phyloP scores from a whole-genome alignment of 1,140 invertebrate species.

The Lerema accius region DNA sequence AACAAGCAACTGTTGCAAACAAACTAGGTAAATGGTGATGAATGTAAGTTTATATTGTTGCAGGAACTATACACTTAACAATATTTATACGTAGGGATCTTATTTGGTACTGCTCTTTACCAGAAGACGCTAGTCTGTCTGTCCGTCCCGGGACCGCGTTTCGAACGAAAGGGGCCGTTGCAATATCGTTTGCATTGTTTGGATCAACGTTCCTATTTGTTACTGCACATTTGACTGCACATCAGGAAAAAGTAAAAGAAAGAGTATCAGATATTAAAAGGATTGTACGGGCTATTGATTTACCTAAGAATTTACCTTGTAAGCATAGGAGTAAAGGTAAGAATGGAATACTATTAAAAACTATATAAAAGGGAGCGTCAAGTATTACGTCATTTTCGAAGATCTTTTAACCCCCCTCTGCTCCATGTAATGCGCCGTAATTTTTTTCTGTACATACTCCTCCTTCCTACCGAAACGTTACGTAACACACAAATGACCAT shows the following conservation, averaged over 20 bases:
- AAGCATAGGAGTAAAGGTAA: slow-evolving; percentile 90
- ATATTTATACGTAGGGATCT: slow-evolving; percentile 94
- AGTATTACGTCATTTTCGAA: no score
- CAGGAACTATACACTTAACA: slow-evolving; percentile 93
- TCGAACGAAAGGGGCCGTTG: slow-evolving; percentile 96
- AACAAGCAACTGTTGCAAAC: no score
- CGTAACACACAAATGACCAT: no score
- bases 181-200: slow-evolving; percentile 94
- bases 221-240: slow-evolving; percentile 95
- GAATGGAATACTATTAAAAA: no score
- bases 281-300: slow-evolving; percentile 92
- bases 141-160: slow-evolving; percentile 94
- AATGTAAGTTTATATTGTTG: no score
- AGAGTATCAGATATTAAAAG: slow-evolving; percentile 93
- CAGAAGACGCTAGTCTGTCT: slow-evolving; percentile 93
- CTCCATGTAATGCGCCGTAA: no score
- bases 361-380: no score
- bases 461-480: no score
- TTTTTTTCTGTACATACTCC: no score
- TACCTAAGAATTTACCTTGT: slow-evolving; percentile 91
- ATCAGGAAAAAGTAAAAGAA: slow-evolving; percentile 94
- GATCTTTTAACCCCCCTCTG: no score
- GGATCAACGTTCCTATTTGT: slow-evolving; percentile 97
- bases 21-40: no score
- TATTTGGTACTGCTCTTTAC: slow-evolving; percentile 96